Evolutionary conservation across 2,113 vertebrate genomes (phyloP).

Genomic region (Onychostoma macrolepis): DNA sequence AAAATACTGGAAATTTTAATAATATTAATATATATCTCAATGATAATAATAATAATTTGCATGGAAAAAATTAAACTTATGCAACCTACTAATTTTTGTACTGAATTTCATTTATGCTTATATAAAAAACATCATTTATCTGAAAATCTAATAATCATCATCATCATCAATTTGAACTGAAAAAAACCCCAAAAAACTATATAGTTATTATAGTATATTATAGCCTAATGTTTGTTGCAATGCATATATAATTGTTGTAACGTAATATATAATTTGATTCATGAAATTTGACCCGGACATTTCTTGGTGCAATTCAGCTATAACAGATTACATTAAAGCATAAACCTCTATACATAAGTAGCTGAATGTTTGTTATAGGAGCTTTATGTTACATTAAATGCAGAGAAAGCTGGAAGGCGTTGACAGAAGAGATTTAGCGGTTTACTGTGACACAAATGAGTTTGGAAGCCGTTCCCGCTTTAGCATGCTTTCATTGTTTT

Average conservation of each 20-base stretch:
- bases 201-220: neutral
- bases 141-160: too few relatives aligned
- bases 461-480: neutral
- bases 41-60: neutral
- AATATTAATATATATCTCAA: neutral
- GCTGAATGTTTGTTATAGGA: neutral
- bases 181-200: too few relatives aligned
- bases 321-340: neutral
- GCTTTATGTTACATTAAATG: neutral
- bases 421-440: neutral
- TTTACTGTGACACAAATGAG: constrained; percentile 19
- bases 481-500: constrained; percentile 37
- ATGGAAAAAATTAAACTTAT: neutral
- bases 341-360: neutral
- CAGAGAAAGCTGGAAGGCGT: neutral
- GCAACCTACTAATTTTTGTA: neutral
- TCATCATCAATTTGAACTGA: too few relatives aligned
- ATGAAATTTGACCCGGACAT: neutral
- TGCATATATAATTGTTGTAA: neutral
- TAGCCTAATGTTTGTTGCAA: neutral
- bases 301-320: neutral
- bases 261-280: neutral
- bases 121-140: neutral
- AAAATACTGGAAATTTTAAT: neutral
- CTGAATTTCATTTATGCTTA: neutral